Conservation (phyloP, 2,113 vertebrate genomes). For the Athene cunicularia region DNA sequence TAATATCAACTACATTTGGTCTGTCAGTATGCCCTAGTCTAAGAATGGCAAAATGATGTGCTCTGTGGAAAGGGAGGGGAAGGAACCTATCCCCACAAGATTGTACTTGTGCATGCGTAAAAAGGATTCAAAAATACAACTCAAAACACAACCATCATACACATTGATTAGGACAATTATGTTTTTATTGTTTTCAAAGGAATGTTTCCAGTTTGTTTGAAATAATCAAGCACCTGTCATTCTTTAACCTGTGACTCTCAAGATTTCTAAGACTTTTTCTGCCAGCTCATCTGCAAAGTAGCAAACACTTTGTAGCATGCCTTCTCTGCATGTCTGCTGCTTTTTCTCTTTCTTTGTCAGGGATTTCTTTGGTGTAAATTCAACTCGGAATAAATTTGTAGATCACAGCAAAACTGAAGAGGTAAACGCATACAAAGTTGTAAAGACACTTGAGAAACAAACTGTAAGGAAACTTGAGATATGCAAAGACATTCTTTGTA, state of each 20-base stretch:
- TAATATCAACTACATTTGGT: neutral
- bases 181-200: neutral
- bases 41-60: neutral
- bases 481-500: neutral
- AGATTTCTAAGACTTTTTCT: neutral
- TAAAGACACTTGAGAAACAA: neutral
- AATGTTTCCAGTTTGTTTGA: neutral
- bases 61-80: neutral
- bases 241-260: neutral
- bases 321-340: slow-evolving; percentile 6
- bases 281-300: neutral
- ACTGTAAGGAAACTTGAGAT: neutral
- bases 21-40: neutral
- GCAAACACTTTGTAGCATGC: neutral
- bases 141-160: neutral
- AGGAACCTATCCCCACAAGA: neutral
- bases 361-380: neutral
- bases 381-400: neutral
- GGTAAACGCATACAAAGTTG: neutral
- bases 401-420: neutral
- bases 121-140: neutral
- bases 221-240: neutral
- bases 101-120: rapidly evolving
- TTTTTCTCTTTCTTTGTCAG: neutral
- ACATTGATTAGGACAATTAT: neutral